phyloP scores from a whole-genome alignment of 2,797 vertebrate species.

The Crocidura indochinensis region DNA sequence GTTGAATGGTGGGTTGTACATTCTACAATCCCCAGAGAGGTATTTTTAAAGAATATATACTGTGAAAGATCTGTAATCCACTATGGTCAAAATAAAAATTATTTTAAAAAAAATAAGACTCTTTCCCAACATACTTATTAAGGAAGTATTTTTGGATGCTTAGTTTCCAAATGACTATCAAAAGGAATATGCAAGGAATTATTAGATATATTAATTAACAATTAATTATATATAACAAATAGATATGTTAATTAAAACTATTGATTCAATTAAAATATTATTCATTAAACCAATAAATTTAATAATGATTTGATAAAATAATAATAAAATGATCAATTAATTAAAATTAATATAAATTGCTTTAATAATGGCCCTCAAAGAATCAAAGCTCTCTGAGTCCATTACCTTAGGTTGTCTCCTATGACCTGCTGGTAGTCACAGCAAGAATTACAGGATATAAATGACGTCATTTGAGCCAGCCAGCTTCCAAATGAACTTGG shows the following conservation, averaged over 20 bases:
- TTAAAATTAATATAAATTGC: not conserved
- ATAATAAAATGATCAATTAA: too few relatives aligned
- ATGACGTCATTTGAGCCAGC: not conserved
- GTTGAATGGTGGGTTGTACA: too few relatives aligned
- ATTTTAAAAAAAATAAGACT: not conserved
- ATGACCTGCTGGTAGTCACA: not conserved
- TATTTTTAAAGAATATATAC: slow-evolving; percentile 27
- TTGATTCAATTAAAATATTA: too few relatives aligned
- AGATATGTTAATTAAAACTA: too few relatives aligned
- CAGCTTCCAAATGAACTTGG: not conserved
- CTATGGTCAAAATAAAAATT: too few relatives aligned
- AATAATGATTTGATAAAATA: too few relatives aligned
- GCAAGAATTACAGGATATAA: not conserved
- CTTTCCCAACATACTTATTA: not conserved
- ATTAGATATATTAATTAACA: not conserved
- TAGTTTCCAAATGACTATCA: slow-evolving; percentile 22
- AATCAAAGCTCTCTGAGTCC: not conserved
- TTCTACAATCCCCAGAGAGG: not conserved
- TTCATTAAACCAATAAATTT: too few relatives aligned
- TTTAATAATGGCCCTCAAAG: not conserved
- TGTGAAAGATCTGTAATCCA: too few relatives aligned
- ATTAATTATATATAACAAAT: too few relatives aligned
- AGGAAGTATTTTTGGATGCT: slow-evolving; percentile 20
- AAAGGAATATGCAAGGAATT: not conserved
- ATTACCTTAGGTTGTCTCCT: not conserved